These are phyloP conservation scores for Eretmocerus hayati DNA, from an alignment of 2,888 invertebrate species.

Conservation along the genomic window DNA sequence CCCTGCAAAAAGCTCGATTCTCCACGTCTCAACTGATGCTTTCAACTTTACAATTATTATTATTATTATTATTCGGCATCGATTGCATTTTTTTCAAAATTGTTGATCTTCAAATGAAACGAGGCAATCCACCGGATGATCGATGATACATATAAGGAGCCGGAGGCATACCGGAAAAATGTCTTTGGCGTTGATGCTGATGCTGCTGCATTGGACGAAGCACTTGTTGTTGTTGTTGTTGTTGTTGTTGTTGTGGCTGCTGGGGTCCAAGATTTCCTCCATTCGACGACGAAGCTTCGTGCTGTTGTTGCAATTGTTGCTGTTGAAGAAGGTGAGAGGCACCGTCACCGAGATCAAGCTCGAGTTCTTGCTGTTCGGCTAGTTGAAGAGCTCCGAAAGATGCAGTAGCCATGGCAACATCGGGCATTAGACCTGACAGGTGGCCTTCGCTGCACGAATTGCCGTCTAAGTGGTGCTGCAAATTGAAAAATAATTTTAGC, in stretches of 20 bases:
- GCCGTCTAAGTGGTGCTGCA: constrained; percentile 47
- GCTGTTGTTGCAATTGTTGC: constrained; percentile 16
- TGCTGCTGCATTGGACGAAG: constrained; percentile 38
- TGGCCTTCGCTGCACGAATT: constrained; percentile 63
- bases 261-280: constrained; percentile 5
- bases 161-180: constrained; percentile 38
- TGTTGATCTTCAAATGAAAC: constrained; percentile 45
- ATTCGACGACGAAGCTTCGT: constrained; percentile 25
- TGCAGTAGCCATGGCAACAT: constrained; percentile 86
- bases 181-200: constrained; percentile 42
- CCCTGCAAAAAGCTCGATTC: too few species aligned
- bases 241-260: constrained; percentile 13
- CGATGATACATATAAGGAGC: constrained; percentile 42
- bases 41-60: too few species aligned
- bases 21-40: too few species aligned
- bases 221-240: constrained; percentile 25
- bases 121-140: constrained; percentile 40
- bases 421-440: constrained; percentile 79
- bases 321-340: constrained; percentile 57
- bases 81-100: too few species aligned
- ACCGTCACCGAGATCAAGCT: constrained; percentile 81
- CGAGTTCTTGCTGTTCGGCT: constrained; percentile 58
- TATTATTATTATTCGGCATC: too few species aligned
- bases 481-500: background rate
- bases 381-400: constrained; percentile 64